Base-by-base conservation (phyloP, 2,888 invertebrate species). In the Dascillus cervinus region DNA sequence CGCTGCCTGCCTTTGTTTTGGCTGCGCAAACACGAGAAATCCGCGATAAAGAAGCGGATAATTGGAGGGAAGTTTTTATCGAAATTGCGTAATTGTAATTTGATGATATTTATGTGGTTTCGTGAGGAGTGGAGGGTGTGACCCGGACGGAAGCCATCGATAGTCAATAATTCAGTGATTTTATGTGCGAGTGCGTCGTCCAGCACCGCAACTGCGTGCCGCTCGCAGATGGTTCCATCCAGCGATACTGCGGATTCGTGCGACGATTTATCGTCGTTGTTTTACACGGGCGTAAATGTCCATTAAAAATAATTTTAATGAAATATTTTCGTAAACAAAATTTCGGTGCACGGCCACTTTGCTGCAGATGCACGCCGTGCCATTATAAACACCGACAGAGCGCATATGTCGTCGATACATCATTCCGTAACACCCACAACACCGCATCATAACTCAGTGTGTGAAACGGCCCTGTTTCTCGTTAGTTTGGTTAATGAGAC, bases 131-230 rank as follows among this genome's bases (percentile, higher is more conserved):
- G n/a, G 48, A 41, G 53, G 59, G 59, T 56, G 59, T 59, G 55
- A 55, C 58, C 45, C 61, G 60, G 57, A 60, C 58, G 61, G 61
- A 61, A 61, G 58, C 56, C 55, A 60, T 61, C 56, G 59, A 60
- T 56, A 56, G 58, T 56, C 59, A 50, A 60, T 61, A 59, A 58
- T 52, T 59, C 55, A 55, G 44, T 42, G 50, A 50, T 50, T 52
- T 50, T 53, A 53, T 49, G 50, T 47, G 50, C 36, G 41, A 29
- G 37, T 47, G 44, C 44, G 46, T 39, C 41, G 32, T 29, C 47
- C 45, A 34, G 41, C 32, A 41, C 51, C 53, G 43, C 52, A 52
- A 56, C 55, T 54, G 55, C 48, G 45, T 45, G 38, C 41, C 46
- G 45, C 47, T 44, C 52, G 47, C 56, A 56, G 55, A 56, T 56